Evolutionary conservation across 2,797 vertebrate genomes (phyloP), one percentile per base, ranked within the genome.

Genomic region (Paguma larvata): DNA sequence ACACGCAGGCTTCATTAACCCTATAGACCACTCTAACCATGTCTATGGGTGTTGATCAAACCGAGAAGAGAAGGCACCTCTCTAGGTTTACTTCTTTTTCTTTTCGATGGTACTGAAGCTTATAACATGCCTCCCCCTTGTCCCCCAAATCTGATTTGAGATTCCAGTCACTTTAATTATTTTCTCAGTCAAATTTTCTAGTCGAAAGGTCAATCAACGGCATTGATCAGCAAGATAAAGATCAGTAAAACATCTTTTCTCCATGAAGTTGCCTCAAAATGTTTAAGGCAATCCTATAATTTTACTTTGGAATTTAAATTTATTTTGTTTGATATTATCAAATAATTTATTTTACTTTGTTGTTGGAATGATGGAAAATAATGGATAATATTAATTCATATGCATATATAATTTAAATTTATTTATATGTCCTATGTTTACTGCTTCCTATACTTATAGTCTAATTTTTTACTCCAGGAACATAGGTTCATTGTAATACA

Each of bases 151-250:
- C 75, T 56, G 79, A 15, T 91, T 88, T 38, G 70, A 96, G 19
- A 56, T 75, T 97, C 90, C 77, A 85, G 92, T 93, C 44, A 95
- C 88, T 93, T 83, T 92, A 79, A 68, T 93, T 87, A 41, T 95
- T 98, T 98, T 94, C n/a, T 80, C 68, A 91, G 82, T 88, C 75
- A 82, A n/a, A 34, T 77, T 68, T 96, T 84, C 34, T 2, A 89
- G 8, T 62, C 63, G 62, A 77, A 93, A 80, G 38, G 44, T 1
- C n/a, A 95, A 48, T 19, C 6, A 68, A 85, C 13, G 30, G 1
- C 2, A 87, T 5, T 51, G 51, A 51, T 51, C 51, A 51, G n/a
- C 5, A 9, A 51, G 34, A 78, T n/a, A 85, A 87, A 46, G 15
- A 88, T 46, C 18, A 53, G 8, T 67, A 38, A 79, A 96, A 96